Evolutionary conservation across 1,140 invertebrate genomes (phyloP).

Genomic region (Antheraea mylitta): DNA sequence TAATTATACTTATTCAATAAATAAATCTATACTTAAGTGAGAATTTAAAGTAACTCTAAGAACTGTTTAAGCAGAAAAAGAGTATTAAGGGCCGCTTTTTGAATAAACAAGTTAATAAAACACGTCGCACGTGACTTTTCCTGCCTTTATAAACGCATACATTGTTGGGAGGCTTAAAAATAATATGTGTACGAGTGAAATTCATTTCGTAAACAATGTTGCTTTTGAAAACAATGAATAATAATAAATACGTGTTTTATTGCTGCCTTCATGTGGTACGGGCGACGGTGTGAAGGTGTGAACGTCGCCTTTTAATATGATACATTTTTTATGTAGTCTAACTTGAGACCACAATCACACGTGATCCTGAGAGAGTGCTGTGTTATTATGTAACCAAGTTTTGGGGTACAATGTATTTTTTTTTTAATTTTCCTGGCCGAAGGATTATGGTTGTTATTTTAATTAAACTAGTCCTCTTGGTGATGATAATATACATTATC

Average conservation of each 20-base stretch:
- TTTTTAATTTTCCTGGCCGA: too few relatives aligned
- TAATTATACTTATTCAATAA: too few relatives aligned
- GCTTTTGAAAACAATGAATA: slow-evolving; percentile 1
- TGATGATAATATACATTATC: too few relatives aligned
- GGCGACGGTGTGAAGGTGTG: not conserved
- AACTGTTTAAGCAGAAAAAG: not conserved
- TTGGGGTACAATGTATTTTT: too few relatives aligned
- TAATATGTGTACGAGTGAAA: not conserved
- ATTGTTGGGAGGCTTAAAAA: not conserved
- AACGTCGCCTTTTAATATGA: not conserved
- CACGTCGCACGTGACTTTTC: not conserved
- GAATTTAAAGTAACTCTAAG: not conserved
- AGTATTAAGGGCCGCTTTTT: not conserved
- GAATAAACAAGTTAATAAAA: slow-evolving; percentile 1
- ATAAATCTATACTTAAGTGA: not conserved
- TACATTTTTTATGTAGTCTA: not conserved
- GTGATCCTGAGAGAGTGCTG: not conserved
- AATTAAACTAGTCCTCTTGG: too few relatives aligned
- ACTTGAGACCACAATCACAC: not conserved
- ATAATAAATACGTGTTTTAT: slow-evolving; percentile 2
- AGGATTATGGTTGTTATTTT: too few relatives aligned
- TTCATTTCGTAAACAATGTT: slow-evolving; percentile 3
- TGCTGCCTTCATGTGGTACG: not conserved
- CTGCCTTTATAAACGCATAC: not conserved
- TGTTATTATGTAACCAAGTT: too few relatives aligned